Evolutionary conservation across 2,888 invertebrate species (phyloP).

Genomic region (Euplagia quadripunctaria): DNA sequence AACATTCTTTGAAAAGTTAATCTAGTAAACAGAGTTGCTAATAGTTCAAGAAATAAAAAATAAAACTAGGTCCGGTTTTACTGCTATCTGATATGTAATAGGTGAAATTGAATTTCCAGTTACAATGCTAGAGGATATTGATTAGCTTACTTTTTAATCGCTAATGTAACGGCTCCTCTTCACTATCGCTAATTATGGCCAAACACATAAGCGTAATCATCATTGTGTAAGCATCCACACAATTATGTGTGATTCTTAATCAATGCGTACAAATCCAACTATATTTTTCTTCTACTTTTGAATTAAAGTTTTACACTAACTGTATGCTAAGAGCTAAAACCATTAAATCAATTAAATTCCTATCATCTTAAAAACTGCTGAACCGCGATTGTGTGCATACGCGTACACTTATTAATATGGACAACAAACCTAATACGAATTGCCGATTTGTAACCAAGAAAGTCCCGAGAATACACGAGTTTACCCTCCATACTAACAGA

Average conservation of each 20-base stretch:
- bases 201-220: neutral
- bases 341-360: neutral
- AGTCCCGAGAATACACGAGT: no score
- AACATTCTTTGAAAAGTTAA: conserved; percentile 25
- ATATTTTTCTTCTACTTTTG: no score
- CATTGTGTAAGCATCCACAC: neutral
- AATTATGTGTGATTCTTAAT: neutral
- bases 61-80: conserved; percentile 22
- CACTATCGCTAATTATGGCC: neutral
- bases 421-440: neutral
- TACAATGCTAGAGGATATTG: conserved; percentile 4
- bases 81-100: conserved; percentile 20
- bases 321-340: neutral
- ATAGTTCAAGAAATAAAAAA: conserved; percentile 20
- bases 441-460: neutral
- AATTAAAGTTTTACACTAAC: neutral
- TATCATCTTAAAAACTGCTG: neutral
- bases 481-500: no score
- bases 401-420: neutral
- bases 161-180: neutral
- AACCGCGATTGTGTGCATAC: neutral
- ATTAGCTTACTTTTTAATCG: conserved; percentile 6
- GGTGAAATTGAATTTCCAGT: conserved; percentile 1
- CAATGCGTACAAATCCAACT: neutral
- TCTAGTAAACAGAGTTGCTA: conserved; percentile 18